Base-by-base conservation (phyloP, 35 echinoderm and acorn worm genomes). In the Lytechinus pictus region DNA sequence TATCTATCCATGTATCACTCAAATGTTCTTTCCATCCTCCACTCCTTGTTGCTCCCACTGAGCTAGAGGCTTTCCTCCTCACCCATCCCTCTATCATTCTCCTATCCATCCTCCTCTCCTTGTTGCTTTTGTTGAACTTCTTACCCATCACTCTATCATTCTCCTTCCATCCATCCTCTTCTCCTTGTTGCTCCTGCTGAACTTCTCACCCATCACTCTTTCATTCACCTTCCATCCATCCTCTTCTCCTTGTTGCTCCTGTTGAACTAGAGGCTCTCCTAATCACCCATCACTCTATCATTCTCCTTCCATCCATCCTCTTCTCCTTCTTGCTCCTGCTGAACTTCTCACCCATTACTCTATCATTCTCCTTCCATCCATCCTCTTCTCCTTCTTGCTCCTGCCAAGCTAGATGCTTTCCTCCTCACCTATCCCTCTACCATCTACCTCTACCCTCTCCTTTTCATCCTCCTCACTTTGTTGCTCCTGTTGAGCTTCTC, bases 321-420 rank as follows among this genome's bases (percentile, higher is more conserved):
- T 44, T 92, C 54, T 71, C 86, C 27, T 95, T 94, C 94, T 96
- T 27, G 58, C 95, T 21, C 97, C 97, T 57, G 97, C 95, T 54
- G 97, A 97, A 51, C 61, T 95, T 10, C 44, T 97, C 10, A 94
- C 92, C n/a, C 95, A 94, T 95, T 92, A 92, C 33, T n/a, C 52
- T 8, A 52, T 97, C 54, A 57, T 11, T 8, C 11, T 8, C 55
- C 55, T 9, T 57, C 55, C 8, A 57, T 11, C 60, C 27, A 57
- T 57, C 55, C 55, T 57, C 11, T 11, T 57, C 8, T 57, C 55
- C 55, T 6, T 55, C n/a, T 96, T 27, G 58, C 97, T 21, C 97
- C 97, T 57, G 97, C 97, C 27, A 95, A 97, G 57, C 87, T 97
- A 11, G 95, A 96, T 86, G 95, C 95, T 33, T 9, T 95, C 55